Conservation (phyloP, 2,888 invertebrate genomes). For the Heliconius aoede region DNA sequence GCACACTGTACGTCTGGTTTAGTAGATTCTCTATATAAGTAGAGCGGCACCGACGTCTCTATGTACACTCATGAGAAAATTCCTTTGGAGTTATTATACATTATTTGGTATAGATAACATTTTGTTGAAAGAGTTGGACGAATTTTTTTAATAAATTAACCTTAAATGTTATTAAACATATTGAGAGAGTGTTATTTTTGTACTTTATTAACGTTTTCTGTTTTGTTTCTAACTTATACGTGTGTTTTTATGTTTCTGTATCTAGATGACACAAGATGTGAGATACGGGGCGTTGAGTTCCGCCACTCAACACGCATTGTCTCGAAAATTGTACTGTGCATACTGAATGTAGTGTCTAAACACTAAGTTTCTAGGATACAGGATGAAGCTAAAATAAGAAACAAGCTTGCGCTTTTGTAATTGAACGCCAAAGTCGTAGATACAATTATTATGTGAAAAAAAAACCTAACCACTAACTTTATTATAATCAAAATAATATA, state of each 20-base stretch:
- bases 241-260: no score
- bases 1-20: conserved; percentile 27
- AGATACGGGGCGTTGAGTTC: background rate
- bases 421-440: background rate
- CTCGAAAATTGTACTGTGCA: background rate
- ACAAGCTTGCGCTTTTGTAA: background rate
- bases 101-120: background rate
- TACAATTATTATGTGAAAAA: no score
- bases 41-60: conserved; percentile 27
- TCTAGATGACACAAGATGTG: no score
- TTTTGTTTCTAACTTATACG: no score
- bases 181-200: no score
- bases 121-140: background rate
- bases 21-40: conserved; percentile 22
- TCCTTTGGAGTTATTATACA: conserved; percentile 13
- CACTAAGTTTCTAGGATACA: background rate
- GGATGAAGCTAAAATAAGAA: background rate
- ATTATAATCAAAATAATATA: background rate
- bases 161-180: background rate
- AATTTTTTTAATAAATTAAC: background rate
- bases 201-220: no score
- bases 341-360: background rate
- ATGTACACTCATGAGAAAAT: conserved; percentile 27
- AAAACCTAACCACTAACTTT: background rate
- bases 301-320: background rate